Base-by-base conservation (phyloP, 1,140 invertebrate species). In the Drosophila guanche region DNA sequence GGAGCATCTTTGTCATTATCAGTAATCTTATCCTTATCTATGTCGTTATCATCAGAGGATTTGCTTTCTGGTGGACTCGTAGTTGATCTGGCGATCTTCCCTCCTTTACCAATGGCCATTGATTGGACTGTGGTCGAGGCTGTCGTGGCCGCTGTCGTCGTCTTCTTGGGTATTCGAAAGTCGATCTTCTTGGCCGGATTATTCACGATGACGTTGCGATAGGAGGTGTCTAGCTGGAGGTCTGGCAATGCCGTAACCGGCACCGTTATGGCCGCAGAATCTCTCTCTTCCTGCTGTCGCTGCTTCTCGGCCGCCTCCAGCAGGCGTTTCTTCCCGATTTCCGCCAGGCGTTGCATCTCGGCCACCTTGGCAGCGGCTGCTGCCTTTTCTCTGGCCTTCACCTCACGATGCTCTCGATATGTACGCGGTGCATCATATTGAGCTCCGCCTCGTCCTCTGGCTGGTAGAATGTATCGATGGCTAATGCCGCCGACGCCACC, bases 151-250 rank as follows among this genome's bases (percentile, higher is more conserved):
- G 43, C 23, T 7, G 41, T 4, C 8, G 5, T 16, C 1, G 48
- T 23, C 33, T 77, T 85, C 4, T 85, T 85, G 0, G 81, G 81
- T 51, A 86, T 86, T 1, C 76, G 76, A 10, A 81, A 86, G 7
- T 57, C 57, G 4, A 77, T 58, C 42, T 80, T 85, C 23, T 77
- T 80, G 0, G 41, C 37, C 4, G 50, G 29, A 1, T 29, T 23
- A 0, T 23, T 22, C 6, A 27, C 10, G 10, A 51, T 33, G 14
- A 22, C 37, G 56, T 42, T 70, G 3, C 81, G 53, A 62, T 81
- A 88, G 4, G 75, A 81, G 5, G 78, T 86, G 8, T 86, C 83
- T 8, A 85, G 48, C 5, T 77, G 68, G 1, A 52, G 48, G 20
- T 47, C 37, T 6, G 58, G 10, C 1, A 29, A 23, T 8, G 48